Evolutionary conservation across 1,140 invertebrate genomes (phyloP).

Genomic region (Drosophila sp.): DNA sequence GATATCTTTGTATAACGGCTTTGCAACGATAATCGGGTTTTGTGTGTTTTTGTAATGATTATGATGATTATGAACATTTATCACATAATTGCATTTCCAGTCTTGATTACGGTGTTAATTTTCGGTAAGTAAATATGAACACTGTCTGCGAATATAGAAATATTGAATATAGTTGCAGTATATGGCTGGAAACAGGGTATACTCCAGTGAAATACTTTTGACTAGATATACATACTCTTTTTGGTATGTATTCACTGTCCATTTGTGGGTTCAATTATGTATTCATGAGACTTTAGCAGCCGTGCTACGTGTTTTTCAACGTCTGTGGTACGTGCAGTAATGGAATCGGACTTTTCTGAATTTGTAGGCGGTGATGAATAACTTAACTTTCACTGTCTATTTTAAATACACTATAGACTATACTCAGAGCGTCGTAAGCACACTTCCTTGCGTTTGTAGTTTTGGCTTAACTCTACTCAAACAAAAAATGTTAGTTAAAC

Average conservation of each 20-base stretch:
- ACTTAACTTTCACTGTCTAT: constrained; percentile 38
- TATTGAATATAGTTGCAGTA: too few relatives aligned
- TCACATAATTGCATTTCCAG: too few relatives aligned
- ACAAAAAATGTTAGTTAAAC: too few relatives aligned
- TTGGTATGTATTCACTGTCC: constrained; percentile 16
- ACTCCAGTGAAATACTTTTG: background rate
- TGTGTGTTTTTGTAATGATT: too few relatives aligned
- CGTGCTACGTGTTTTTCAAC: constrained; percentile 48
- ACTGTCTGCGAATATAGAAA: background rate
- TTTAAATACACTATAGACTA: constrained; percentile 10
- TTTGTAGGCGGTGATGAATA: constrained; percentile 18
- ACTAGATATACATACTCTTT: constrained; percentile 35
- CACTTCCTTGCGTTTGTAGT: too few relatives aligned
- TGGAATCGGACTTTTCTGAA: constrained; percentile 17
- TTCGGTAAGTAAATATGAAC: too few relatives aligned
- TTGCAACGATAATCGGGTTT: too few relatives aligned
- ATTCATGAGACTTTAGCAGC: constrained; percentile 53
- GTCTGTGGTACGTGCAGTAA: constrained; percentile 52
- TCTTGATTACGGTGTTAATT: too few relatives aligned
- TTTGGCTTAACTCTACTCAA: too few relatives aligned
- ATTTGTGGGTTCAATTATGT: constrained; percentile 47
- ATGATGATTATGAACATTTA: too few relatives aligned
- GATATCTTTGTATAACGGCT: too few relatives aligned
- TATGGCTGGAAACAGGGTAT: constrained; percentile 5
- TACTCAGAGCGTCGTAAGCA: too few relatives aligned